phyloP scores from a whole-genome alignment of 2,113 vertebrate genomes.

The Elanus axillaris region DNA sequence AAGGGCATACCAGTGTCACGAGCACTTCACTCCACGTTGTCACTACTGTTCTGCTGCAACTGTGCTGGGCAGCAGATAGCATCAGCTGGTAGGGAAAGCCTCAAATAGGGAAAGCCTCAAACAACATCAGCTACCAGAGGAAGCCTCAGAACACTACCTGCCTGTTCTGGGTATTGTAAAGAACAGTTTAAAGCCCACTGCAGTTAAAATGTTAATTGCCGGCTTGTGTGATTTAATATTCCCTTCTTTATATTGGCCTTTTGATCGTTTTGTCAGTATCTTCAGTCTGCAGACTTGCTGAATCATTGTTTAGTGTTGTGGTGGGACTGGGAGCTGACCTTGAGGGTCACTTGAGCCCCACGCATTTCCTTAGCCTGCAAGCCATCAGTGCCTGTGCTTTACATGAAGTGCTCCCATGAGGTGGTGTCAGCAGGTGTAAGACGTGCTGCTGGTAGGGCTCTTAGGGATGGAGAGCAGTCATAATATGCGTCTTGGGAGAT shows the following conservation, averaged over 20 bases:
- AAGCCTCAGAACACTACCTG: background rate
- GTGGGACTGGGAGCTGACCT: background rate
- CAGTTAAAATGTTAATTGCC: background rate
- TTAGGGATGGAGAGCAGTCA: background rate
- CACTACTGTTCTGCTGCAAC: background rate
- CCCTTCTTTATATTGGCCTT: background rate
- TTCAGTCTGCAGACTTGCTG: background rate
- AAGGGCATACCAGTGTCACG: fast-evolving
- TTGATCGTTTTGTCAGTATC: background rate
- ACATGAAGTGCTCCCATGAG: background rate
- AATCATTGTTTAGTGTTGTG: background rate
- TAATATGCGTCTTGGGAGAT: background rate
- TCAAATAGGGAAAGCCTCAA: background rate
- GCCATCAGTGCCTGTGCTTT: background rate
- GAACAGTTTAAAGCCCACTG: background rate
- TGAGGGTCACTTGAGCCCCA: background rate
- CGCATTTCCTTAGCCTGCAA: background rate
- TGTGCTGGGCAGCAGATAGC: background rate
- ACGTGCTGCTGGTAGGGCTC: background rate
- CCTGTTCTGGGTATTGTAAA: background rate
- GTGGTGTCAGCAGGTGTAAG: background rate
- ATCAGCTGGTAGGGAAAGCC: background rate
- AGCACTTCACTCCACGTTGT: background rate
- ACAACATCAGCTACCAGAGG: background rate
- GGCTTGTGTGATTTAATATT: background rate